phyloP scores from a whole-genome alignment of 2,888 invertebrate species.

The Venustoraphidia nigricollis region DNA sequence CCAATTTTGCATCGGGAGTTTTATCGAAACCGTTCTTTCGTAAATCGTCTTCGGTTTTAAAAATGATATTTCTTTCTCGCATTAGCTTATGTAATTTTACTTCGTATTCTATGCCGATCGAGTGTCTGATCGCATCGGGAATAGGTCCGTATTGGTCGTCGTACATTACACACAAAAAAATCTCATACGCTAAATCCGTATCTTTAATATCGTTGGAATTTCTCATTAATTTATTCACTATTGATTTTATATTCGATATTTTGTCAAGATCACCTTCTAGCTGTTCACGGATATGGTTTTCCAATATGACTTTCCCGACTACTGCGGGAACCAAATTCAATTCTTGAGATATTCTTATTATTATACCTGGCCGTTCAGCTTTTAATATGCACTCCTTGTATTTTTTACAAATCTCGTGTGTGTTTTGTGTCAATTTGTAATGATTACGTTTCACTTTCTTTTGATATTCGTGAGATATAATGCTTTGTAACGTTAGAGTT shows the following conservation, averaged over 20 bases:
- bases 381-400: conserved; percentile 26
- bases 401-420: conserved; percentile 29
- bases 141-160: conserved; percentile 77
- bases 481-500: conserved; percentile 48
- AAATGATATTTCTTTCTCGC: conserved; percentile 39
- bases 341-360: conserved; percentile 39
- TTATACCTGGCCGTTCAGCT: conserved; percentile 38
- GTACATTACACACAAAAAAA: conserved; percentile 59
- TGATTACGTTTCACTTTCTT: conserved; percentile 46
- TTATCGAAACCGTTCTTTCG: conserved; percentile 79
- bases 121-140: conserved; percentile 61
- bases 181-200: conserved; percentile 53
- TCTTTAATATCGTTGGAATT: conserved; percentile 60
- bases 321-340: conserved; percentile 39
- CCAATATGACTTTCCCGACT: conserved; percentile 40
- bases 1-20: conserved; percentile 85
- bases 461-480: conserved; percentile 48
- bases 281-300: conserved; percentile 28
- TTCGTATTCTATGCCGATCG: conserved; percentile 78
- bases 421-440: conserved; percentile 38
- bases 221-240: conserved; percentile 41
- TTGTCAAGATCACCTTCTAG: conserved; percentile 12
- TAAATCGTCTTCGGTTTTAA: conserved; percentile 63
- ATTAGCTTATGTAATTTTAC: conserved; percentile 50
- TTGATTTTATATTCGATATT: conserved; percentile 18